Base-by-base conservation (phyloP, 2,113 vertebrate genomes). In the Aegithalos caudatus region DNA sequence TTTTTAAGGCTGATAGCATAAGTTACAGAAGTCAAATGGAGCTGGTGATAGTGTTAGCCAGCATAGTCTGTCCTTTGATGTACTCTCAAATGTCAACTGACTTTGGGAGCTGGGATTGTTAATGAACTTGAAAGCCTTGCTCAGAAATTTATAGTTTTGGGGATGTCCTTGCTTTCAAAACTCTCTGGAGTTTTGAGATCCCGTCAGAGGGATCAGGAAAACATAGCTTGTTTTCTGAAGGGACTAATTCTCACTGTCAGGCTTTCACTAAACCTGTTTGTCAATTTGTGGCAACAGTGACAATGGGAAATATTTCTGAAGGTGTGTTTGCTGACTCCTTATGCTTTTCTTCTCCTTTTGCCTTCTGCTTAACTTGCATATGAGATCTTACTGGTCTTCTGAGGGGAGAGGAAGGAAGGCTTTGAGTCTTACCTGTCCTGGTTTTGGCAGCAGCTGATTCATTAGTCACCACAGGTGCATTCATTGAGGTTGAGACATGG, bases 401-500 rank as follows among this genome's bases (percentile, higher is more conserved):
- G 71, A 86, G 42, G 42, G 35, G 22, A 90, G 72, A 65, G 14
- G 25, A 37, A 38, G 58, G 42, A 45, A 77, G 23, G 28, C 5
- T 62, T 92, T 79, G 62, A 37, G 40, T 64, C 28, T 76, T 65
- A 69, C 33, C 50, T 86, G 53, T 57, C 61, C 10, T 22, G 27
- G 0, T 83, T 87, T 53, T 81, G 70, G 45, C 53, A 80, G 61
- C 53, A 90, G 37, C 51, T 72, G 22, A n/a, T 37, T 65, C 10
- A 3, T 50, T 1, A 5, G 42, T 93, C 37, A 42, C 50, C 20
- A 2, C 17, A 6, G 33, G 6, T 60, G 19, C 67, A 6, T 80
- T 88, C 23, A 13, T 69, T 1, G 3, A 44, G 51, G 35, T 42
- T 0, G 0, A 65, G 71, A 85, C 21, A 9, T 4, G 6, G 23